Base-by-base conservation (phyloP, 2,113 vertebrate species). In the Malaclemys terrapin region DNA sequence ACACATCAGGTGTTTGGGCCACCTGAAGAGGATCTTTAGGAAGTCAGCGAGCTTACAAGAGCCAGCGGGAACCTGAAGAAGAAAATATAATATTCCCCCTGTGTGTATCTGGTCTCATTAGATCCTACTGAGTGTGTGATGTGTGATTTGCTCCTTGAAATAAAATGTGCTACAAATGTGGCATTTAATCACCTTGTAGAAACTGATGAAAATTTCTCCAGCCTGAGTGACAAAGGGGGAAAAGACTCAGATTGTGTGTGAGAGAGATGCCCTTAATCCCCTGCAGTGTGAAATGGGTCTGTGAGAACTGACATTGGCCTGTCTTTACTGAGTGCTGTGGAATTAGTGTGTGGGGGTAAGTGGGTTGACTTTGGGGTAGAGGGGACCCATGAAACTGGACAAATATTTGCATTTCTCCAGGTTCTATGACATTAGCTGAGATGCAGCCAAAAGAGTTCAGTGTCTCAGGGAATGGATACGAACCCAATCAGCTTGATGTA, bases 271-370 rank as follows among this genome's bases (percentile, higher is more conserved):
- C 42, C 45, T 35, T 9, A 38, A 1, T 38, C 57, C 85, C 78
- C 24, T 16, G n/a, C 0, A 0, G 2, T 6, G 31, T 24, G 49
- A 47, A 53, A 42, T 42, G 75, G 80, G 54, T 42, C n/a, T 24
- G 0, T 0, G 65, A 38, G 76, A 59, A 11, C 20, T 16, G 84
- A 3, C 54, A 78, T 14, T 47, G 24, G 12, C 75, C 72, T 27
- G 42, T 78, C n/a, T 49, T 12, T 13, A 25, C 29, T 35, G 69
- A 29, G n/a, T 53, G 17, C 79, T 6, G n/a, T 0, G 0, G 0
- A 0, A 49, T 59, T 62, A 20, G 11, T 20, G 5, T 0, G 0
- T 10, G 27, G 50, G n/a, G 57, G 65, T n/a, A 16, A 45, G 24
- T 6, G 35, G 19, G 9, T 47, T 52, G 81, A 12, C 6, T 47